A percentile compares a stretch with the other conserved stretches of the same genome.
Evolutionary conservation across 2,797 vertebrate species (phyloP).

Genomic region (Hippoglossus hippoglossus): DNA sequence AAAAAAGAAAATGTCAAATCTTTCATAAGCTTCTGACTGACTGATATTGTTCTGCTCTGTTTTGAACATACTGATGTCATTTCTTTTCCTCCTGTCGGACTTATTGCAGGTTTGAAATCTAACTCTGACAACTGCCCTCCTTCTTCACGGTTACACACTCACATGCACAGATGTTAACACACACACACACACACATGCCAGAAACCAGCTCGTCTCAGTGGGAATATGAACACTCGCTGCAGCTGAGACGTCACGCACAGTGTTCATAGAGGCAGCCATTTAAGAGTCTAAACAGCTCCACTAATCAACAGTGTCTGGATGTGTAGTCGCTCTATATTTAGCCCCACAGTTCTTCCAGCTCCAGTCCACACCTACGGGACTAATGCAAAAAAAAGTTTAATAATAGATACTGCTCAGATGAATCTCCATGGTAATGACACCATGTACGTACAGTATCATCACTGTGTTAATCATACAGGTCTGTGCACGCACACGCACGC

Average conservation of each 20-base stretch:
- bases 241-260: constrained; percentile 13
- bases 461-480: constrained; percentile 11
- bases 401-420: constrained; percentile 64
- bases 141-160: not conserved
- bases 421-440: constrained; percentile 72
- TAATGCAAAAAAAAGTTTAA: constrained; percentile 72
- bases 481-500: not conserved
- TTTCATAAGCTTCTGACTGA: constrained; percentile 16
- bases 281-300: constrained; percentile 53
- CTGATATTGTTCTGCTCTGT: not conserved
- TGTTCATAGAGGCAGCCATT: constrained; percentile 49
- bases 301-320: constrained; percentile 69
- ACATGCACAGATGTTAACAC: not conserved
- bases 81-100: not conserved
- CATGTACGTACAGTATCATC: constrained; percentile 11
- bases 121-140: not conserved
- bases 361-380: constrained; percentile 67
- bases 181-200: not conserved
- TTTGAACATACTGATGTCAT: constrained; percentile 9
- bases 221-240: not conserved
- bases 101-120: constrained; percentile 25
- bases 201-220: not conserved
- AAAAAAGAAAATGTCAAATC: constrained; percentile 19
- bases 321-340: constrained; percentile 71
- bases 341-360: constrained; percentile 71